phyloP scores from a whole-genome alignment of 2,888 invertebrate species.

The Mactromeris polynyma region DNA sequence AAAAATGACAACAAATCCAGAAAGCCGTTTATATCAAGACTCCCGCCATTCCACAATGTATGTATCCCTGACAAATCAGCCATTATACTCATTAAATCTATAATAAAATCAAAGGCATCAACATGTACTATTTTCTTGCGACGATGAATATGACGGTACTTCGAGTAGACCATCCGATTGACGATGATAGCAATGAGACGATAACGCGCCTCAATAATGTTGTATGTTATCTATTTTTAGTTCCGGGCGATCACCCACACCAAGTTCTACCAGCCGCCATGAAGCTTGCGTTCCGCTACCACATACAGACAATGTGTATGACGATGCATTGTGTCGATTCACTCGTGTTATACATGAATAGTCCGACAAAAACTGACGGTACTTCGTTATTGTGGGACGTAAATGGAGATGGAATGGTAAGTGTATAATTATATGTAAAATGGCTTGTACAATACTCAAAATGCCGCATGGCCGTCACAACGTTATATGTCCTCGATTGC shows the following conservation, averaged over 20 bases:
- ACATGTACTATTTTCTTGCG: no score
- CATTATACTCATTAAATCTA: no score
- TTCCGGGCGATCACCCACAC: constrained; percentile 77
- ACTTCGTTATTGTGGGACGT: constrained; percentile 88
- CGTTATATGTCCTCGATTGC: background rate
- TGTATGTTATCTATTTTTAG: constrained; percentile 63
- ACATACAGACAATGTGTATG: constrained; percentile 88
- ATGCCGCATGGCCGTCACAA: background rate
- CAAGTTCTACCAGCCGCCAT: constrained; percentile 87
- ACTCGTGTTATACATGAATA: constrained; percentile 88
- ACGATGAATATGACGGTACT: no score
- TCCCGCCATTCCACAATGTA: no score
- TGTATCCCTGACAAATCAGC: no score
- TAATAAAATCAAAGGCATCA: no score
- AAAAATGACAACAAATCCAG: no score
- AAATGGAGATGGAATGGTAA: constrained; percentile 88
- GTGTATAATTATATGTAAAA: constrained; percentile 31
- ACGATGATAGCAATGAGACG: no score
- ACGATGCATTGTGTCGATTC: constrained; percentile 88
- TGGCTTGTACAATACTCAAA: background rate
- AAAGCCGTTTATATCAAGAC: no score
- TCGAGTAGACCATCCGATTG: no score
- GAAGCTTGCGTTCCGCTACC: constrained; percentile 88
- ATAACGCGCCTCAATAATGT: no score
- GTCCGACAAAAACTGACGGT: constrained; percentile 88